phyloP scores from a whole-genome alignment of 2,797 vertebrate species.

The Gymnopithys bicolor region DNA sequence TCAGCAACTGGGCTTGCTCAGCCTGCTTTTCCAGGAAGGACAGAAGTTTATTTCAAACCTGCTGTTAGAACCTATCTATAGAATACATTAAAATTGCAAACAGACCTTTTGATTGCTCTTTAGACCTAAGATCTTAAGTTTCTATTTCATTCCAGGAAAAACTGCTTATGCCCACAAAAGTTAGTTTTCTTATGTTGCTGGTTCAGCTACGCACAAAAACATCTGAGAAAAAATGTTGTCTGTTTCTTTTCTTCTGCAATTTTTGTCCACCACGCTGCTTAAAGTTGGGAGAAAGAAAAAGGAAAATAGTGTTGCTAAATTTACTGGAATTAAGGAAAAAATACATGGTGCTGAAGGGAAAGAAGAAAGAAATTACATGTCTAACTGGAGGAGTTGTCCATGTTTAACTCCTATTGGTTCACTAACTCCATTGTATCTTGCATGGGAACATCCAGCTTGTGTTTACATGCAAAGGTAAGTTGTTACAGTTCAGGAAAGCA shows the following conservation, averaged over 20 bases:
- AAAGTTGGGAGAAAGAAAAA: background rate
- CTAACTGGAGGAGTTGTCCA: background rate
- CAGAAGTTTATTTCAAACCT: background rate
- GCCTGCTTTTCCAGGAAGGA: background rate
- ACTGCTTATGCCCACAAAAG: background rate
- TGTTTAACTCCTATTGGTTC: background rate
- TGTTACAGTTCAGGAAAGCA: background rate
- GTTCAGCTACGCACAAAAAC: background rate
- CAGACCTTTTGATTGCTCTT: background rate
- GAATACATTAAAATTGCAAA: background rate
- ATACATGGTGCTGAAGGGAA: background rate
- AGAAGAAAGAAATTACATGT: background rate
- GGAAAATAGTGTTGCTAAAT: background rate
- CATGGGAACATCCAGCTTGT: background rate
- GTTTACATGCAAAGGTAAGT: background rate
- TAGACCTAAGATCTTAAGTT: background rate
- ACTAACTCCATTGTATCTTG: background rate
- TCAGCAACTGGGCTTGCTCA: background rate
- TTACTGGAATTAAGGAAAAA: background rate
- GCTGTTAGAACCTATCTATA: background rate
- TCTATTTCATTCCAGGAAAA: background rate
- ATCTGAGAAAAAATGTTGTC: background rate
- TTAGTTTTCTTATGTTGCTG: rapidly evolving
- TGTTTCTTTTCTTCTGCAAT: background rate
- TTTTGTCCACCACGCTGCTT: rapidly evolving